Evolutionary conservation across 2,888 invertebrate species (phyloP), one percentile per base, ranked within the genome.

Genomic region (Shargacucullia verbasci): DNA sequence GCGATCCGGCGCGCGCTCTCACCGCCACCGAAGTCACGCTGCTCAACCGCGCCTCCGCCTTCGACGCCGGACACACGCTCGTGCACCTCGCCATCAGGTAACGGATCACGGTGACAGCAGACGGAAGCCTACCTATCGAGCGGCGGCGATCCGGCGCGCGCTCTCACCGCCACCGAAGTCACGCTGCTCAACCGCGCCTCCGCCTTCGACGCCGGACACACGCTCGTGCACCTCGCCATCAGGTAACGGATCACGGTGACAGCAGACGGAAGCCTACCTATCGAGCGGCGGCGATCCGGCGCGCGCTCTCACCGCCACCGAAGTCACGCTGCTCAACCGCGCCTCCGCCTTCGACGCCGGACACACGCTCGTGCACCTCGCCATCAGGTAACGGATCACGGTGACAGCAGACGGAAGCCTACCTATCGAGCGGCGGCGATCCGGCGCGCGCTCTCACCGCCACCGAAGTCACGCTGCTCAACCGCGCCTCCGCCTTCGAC

Each of bases 181-280:
- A 94, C 96, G 73, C 95, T 75, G 52, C 75, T 75, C 45, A 52
- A 76, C 73, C 75, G 75, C 44, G 76, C 75, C 56, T 98, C 98
- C 69, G 98, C 98, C 78, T 99, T 99, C 92, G 98, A 99, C 94
- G 96, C 97, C 45, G 99, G 99, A 5, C 97, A 98, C 92, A 99
- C 99, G 72, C 95, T 99, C 80, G 98, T 99, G 82, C 99, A 99
- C 92, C 95, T 99, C 87, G 99, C 99, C 73, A 97, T 99, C 86
- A 95, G 97, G 96, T 96, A 82, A 97, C 11, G n/a, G n/a, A n/a
- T n/a, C n/a, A n/a, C n/a, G n/a, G n/a, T n/a, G n/a, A n/a, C n/a
- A n/a, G n/a, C 9, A 27, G 27, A 27, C 27, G 27, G 4, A 27
- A 27, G 3, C 3, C 7, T 27, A 27, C 3, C 3, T 27, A 27